Evolutionary conservation across 1,140 invertebrate species (phyloP), one percentile per base, ranked within the genome.

Genomic region (Macrobrachium nipponense): DNA sequence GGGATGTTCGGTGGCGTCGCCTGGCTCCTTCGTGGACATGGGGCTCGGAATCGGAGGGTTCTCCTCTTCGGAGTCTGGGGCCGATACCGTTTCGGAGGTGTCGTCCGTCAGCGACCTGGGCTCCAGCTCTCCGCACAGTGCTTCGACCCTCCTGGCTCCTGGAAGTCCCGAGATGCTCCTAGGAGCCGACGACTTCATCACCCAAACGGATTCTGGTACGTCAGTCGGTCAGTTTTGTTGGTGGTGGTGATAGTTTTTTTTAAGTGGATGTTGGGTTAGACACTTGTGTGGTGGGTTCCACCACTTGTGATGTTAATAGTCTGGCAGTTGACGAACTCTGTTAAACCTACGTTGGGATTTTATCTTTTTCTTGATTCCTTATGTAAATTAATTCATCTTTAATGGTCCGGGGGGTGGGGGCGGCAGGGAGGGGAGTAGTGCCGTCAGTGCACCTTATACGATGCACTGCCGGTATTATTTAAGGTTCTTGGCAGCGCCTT

Each of bases 41-140:
- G 60, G 73, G 12, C 43, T 83, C 14, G 78, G 78, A 14, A 23
- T 44, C 6, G 15, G n/a, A 3, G 73, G 68, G 14, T n/a, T 86
- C n/a, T n/a, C 77, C 36, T 80, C 77, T 8, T 78, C 84, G 8
- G 68, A 75, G 18, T 64, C 62, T 18, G 75, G n/a, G 14, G 20
- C 44, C 51, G 84, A 86, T 60, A 60, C 84, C 58, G 75, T 60
- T 59, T 86, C 84, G 0, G 84, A 86, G 8, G 84, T 86, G 58
- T 86, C 84, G 0, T 86, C 77, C 51, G 20, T n/a, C 23, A 86
- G 84, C 36, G 84, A 86, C 68, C 77, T 86, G 36, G 84, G 77
- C 59, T 80, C 66, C 27, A 79, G 66, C 8, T 80, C 77, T 12
- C 64, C 77, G 4, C 58, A 20, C 58, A 64, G 78, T 10, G 51